Evolutionary conservation across 2,113 vertebrate genomes (phyloP).

Genomic region (Eulacestoma nigropectus): DNA sequence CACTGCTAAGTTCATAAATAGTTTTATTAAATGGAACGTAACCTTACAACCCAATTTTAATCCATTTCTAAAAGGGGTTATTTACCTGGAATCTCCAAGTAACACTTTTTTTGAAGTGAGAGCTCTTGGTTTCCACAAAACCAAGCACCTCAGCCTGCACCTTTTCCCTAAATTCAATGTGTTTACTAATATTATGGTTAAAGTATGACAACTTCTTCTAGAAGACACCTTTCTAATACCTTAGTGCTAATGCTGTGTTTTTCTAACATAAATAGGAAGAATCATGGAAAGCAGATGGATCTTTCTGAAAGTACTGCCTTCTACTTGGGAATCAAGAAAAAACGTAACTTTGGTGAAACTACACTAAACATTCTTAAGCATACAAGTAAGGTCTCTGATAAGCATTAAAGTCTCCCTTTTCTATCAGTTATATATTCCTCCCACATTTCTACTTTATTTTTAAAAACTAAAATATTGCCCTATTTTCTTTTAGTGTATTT

Average conservation of each 20-base stretch:
- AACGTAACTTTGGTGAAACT: neutral
- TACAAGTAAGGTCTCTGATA: neutral
- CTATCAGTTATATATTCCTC: neutral
- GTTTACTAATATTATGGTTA: neutral
- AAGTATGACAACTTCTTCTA: neutral
- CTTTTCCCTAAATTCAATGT: neutral
- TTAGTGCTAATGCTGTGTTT: neutral
- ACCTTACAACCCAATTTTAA: neutral
- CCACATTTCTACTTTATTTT: neutral
- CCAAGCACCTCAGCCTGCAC: neutral
- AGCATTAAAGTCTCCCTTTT: neutral
- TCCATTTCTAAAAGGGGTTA: neutral
- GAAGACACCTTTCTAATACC: neutral
- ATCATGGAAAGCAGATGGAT: neutral
- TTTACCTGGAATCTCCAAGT: neutral
- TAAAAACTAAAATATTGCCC: neutral
- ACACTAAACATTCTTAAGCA: fast-evolving
- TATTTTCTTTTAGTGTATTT: neutral
- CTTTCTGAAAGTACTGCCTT: neutral
- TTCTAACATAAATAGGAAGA: neutral
- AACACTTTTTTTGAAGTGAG: neutral
- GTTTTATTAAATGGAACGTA: neutral
- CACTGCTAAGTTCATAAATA: neutral
- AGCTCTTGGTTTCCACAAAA: neutral
- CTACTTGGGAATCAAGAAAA: neutral